These are phyloP conservation scores for Acanthiza pusilla DNA, from an alignment of 2,797 vertebrate genomes.

Conservation along the genomic window DNA sequence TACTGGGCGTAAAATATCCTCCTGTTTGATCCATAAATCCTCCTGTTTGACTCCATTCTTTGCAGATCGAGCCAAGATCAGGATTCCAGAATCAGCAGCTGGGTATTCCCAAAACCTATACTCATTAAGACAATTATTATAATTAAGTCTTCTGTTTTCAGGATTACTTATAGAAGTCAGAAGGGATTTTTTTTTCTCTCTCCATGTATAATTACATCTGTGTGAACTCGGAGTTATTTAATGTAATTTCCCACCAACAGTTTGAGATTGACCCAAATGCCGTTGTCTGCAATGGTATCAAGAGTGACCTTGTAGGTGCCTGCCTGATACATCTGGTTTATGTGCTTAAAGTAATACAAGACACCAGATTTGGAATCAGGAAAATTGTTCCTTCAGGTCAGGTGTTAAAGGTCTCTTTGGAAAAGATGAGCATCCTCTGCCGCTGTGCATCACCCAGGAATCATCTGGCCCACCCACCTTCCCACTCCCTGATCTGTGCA, in stretches of 20 bases:
- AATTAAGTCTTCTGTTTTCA: slow-evolving; percentile 47
- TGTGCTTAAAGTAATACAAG: background rate
- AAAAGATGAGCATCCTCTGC: background rate
- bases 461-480: background rate
- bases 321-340: background rate
- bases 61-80: background rate
- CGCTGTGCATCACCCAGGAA: accelerated
- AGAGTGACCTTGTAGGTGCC: background rate
- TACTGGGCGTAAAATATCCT: background rate
- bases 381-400: background rate
- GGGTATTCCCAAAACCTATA: slow-evolving; percentile 15
- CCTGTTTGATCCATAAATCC: background rate
- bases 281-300: background rate
- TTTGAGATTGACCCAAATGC: background rate
- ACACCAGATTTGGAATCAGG: background rate
- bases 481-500: background rate
- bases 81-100: background rate
- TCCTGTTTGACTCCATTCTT: background rate
- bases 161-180: slow-evolving; percentile 14
- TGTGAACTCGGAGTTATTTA: background rate
- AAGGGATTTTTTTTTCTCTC: background rate
- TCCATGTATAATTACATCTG: background rate
- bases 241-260: background rate
- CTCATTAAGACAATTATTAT: slow-evolving; percentile 37
- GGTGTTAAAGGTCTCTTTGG: background rate